Evolutionary conservation across 2,888 invertebrate genomes (phyloP), one percentile per base, ranked within the genome.

Genomic region (Cacoxenus indagator): DNA sequence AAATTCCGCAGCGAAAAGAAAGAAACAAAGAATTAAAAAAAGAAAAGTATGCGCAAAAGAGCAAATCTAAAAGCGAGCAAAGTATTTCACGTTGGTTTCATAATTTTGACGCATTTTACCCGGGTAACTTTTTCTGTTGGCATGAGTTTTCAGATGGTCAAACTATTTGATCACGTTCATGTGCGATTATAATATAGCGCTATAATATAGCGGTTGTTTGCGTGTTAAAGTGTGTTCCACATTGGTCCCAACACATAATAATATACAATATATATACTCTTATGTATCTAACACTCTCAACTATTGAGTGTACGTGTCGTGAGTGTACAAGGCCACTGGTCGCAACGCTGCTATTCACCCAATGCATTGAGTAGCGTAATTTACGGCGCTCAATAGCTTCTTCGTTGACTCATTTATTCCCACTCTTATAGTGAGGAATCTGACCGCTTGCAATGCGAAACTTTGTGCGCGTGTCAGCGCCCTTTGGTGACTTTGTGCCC

Each of bases 151-250:
- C 54, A n/a, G 37, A 17, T 11, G 19, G 3, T 22, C 17, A 59
- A 59, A 59, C 59, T 59, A 59, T 59, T 59, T 59, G 59, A 31
- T 59, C 59, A 59, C 59, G 59, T 59, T 59, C 59, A 59, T 19
- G 59, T 19, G 22, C 29, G 19, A 31, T 17, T 31, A 29, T 59
- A 59, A 59, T 59, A 31, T n/a, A n/a, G n/a, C n/a, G n/a, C n/a
- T n/a, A n/a, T n/a, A 59, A 59, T 59, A 17, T 59, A 31, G 59
- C 19, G 9, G 29, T 31, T 19, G n/a, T 4, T 17, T 31, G n/a
- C 31, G 14, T 57, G 17, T 57, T 1, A 29, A 17, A 19, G 22
- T 51, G 17, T 48, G 19, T 48, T 1, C n/a, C n/a, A n/a, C n/a
- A 17, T 51, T 14, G 57, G 17, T 57, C n/a, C 17, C 9, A 51